A percentile compares a stretch with the other conserved stretches of the same genome.
Evolutionary conservation across 2,888 invertebrate genomes (phyloP).

Genomic region (Leucophenga maculata): DNA sequence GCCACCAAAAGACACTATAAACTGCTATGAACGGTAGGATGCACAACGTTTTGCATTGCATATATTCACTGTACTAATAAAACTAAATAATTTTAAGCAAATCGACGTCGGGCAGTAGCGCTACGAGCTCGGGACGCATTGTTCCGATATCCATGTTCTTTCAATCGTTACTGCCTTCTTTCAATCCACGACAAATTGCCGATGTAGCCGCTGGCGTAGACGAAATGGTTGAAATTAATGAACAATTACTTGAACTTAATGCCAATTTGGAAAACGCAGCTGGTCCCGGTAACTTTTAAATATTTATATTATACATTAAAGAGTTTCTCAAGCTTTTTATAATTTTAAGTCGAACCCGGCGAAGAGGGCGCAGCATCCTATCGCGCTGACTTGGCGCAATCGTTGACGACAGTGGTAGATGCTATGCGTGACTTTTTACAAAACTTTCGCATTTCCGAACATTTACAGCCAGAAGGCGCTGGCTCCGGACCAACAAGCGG

Average conservation of each 20-base stretch:
- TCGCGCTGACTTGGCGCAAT: conserved; percentile 9
- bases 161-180: conserved; percentile 81
- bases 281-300: conserved; percentile 47
- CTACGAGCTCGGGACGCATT: conserved; percentile 50
- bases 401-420: conserved; percentile 78
- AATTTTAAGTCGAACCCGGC: conserved; percentile 40
- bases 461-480: conserved; percentile 70
- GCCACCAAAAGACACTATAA: conserved; percentile 83
- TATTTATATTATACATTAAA: neutral
- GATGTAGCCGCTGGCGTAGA: conserved; percentile 43
- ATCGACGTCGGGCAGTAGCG: conserved; percentile 68
- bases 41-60: neutral
- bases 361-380: conserved; percentile 34
- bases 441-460: conserved; percentile 77
- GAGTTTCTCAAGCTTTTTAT: neutral
- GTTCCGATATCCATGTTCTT: conserved; percentile 76
- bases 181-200: conserved; percentile 71
- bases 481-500: conserved; percentile 67
- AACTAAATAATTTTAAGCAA: conserved; percentile 51
- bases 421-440: conserved; percentile 82
- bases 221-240: conserved; percentile 56
- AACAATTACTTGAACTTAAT: conserved; percentile 55
- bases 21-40: conserved; percentile 77
- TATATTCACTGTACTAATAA: conserved; percentile 7
- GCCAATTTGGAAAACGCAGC: conserved; percentile 57